These are phyloP conservation scores for Salvelinus alpinus DNA, from an alignment of 2,113 vertebrate genomes.

Conservation along the genomic window DNA sequence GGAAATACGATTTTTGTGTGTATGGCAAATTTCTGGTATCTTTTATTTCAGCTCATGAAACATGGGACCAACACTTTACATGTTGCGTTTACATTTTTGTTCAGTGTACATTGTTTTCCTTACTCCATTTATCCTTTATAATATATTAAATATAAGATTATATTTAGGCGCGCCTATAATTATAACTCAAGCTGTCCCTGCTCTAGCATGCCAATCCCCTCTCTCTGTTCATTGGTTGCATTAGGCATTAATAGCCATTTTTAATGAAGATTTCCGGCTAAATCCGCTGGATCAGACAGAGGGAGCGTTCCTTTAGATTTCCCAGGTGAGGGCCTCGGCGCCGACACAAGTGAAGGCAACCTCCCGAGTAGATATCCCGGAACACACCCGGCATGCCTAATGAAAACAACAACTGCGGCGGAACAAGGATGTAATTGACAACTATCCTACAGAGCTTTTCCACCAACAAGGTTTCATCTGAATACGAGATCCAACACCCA, in stretches of 20 bases:
- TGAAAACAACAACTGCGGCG: constrained; percentile 49
- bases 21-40: too few relatives aligned
- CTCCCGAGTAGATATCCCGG: constrained; percentile 50
- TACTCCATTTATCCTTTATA: too few relatives aligned
- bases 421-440: constrained; percentile 64
- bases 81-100: too few relatives aligned
- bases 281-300: constrained; percentile 42
- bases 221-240: constrained; percentile 38
- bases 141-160: too few relatives aligned
- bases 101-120: too few relatives aligned
- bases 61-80: too few relatives aligned
- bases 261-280: constrained; percentile 57
- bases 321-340: constrained; percentile 42
- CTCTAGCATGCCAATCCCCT: constrained; percentile 9
- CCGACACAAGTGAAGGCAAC: constrained; percentile 35
- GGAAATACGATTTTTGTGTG: too few relatives aligned
- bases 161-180: too few relatives aligned
- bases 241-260: constrained; percentile 37
- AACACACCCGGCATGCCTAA: constrained; percentile 61
- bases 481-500: constrained; percentile 46
- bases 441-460: constrained; percentile 47
- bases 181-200: not conserved
- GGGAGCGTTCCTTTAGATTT: constrained; percentile 50
- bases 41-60: too few relatives aligned
- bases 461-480: constrained; percentile 28